Evolutionary conservation across 2,888 invertebrate species (phyloP), one percentile per base, ranked within the genome.

Genomic region (Caenorhabditis wallacei): DNA sequence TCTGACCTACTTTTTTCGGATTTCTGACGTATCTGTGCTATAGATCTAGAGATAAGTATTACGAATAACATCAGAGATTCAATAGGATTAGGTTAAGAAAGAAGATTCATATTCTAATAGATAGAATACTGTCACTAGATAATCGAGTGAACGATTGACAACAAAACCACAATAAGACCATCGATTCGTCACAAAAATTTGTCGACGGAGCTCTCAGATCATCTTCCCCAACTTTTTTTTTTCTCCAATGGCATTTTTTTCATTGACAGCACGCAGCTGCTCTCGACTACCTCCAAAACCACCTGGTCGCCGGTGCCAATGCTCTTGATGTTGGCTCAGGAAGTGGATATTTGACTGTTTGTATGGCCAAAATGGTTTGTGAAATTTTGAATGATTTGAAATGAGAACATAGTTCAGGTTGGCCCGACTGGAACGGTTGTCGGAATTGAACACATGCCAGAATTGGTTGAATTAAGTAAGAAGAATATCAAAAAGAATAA

Each of bases 251-350:
- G 57, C 54, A 69, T 30, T 59, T 59, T 69, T 78, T 59, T 46
- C 46, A 46, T 66, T 86, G 85, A 57, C 92, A 96, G 96, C 97
- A 97, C 93, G 97, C 96, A 0, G 95, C 96, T 93, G 97, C 96
- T 37, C 93, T 97, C 91, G 96, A 97, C 93, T 94, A 95, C 85
- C 94, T 98, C 63, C 95, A 95, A 90, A 95, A 95, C 84, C 95
- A 96, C 88, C 93, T 97, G 63, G 93, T 93, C 37, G 94, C 95
- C 71, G 96, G 89, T 16, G 85, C 89, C 3, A 95, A 94, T 90
- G 96, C 96, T 2, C 93, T 97, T 84, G 97, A 97, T 93, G 96
- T 97, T 57, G 97, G 97, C 16, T 96, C 96, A 26, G 97, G 97
- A 0, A 96, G 96, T 80, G 97, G 97, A 2, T 97, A 97, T 92